Conservation (phyloP, 1,140 invertebrate species). For the Nephotettix cincticeps region DNA sequence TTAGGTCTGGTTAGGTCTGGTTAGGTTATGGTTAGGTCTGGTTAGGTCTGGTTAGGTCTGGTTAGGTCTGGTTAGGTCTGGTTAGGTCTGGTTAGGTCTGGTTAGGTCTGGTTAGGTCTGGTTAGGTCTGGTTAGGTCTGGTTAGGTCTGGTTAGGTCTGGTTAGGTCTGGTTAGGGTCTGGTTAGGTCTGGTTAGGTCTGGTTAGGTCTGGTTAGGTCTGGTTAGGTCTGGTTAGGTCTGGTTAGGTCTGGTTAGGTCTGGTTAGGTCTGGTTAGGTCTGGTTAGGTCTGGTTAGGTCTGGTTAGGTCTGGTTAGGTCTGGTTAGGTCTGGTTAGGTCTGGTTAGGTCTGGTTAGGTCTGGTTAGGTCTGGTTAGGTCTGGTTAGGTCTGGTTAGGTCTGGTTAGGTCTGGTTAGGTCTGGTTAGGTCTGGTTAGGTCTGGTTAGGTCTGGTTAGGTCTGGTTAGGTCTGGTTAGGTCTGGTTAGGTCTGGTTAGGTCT, state of each 20-base stretch:
- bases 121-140: constrained; percentile 21
- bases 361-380: background rate
- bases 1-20: too few species aligned
- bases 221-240: background rate
- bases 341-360: background rate
- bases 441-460: background rate
- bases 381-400: background rate
- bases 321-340: background rate
- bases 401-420: background rate
- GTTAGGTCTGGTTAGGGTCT: constrained; percentile 18
- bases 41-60: background rate
- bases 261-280: constrained; percentile 23
- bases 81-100: constrained; percentile 23
- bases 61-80: constrained; percentile 18
- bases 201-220: background rate
- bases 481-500: background rate
- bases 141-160: constrained; percentile 22
- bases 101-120: constrained; percentile 22
- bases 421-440: background rate
- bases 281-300: constrained; percentile 17
- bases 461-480: background rate
- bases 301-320: constrained; percentile 6
- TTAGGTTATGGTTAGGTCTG: too few species aligned
- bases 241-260: background rate
- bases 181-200: too few species aligned